Conservation (phyloP, 2,113 vertebrate species). For the Piliocolobus tephrosceles region DNA sequence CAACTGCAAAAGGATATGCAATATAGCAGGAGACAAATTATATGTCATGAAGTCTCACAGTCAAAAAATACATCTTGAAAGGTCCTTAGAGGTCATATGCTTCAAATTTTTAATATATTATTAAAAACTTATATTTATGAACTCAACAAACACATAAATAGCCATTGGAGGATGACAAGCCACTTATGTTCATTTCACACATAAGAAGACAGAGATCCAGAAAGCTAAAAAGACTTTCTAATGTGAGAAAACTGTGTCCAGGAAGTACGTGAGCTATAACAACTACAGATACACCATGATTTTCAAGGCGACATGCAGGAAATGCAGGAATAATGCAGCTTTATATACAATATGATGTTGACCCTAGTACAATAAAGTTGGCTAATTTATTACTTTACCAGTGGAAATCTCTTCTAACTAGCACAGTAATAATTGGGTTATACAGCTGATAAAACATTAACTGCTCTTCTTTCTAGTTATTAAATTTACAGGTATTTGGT, state of each 20-base stretch:
- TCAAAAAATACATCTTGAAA: neutral
- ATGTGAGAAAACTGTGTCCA: neutral
- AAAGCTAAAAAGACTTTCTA: neutral
- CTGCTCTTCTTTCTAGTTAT: neutral
- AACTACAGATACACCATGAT: neutral
- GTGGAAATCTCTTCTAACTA: neutral
- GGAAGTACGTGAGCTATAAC: neutral
- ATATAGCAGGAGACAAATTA: neutral
- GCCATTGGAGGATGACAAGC: neutral
- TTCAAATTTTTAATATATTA: neutral
- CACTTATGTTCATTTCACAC: neutral
- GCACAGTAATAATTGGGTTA: neutral
- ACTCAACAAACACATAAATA: neutral
- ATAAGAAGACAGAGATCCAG: neutral
- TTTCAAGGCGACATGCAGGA: neutral
- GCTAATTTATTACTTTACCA: neutral
- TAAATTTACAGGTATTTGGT: neutral
- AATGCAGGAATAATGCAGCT: neutral
- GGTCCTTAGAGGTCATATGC: neutral
- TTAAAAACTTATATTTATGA: neutral
- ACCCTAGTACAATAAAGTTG: neutral
- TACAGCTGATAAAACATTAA: neutral
- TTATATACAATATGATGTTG: neutral
- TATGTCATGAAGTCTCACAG: neutral
- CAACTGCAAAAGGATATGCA: neutral